A percentile compares a stretch with the other conserved stretches of the same genome.
phyloP scores from a whole-genome alignment of 2,113 vertebrate genomes.

The Montifringilla adamsi region DNA sequence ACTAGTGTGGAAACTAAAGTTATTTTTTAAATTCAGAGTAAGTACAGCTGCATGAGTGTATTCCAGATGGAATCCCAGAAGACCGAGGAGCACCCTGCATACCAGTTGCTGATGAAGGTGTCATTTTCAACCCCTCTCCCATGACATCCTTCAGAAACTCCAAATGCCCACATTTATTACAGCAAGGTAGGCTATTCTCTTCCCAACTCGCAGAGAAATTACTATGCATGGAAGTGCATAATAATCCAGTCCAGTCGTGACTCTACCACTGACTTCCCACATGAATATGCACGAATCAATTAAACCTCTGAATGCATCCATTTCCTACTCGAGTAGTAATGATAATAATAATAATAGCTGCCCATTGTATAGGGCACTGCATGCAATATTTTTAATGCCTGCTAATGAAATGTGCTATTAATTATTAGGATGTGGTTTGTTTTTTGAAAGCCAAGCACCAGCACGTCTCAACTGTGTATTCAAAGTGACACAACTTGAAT shows the following conservation, averaged over 20 bases:
- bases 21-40: neutral
- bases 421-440: slow-evolving; percentile 37
- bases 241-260: slow-evolving; percentile 57
- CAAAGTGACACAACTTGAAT: neutral
- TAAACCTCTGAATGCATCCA: slow-evolving; percentile 62
- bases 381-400: slow-evolving; percentile 46
- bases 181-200: neutral
- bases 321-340: slow-evolving; percentile 25
- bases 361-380: slow-evolving; percentile 41
- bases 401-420: slow-evolving; percentile 62
- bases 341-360: slow-evolving; percentile 61
- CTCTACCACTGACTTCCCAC: slow-evolving; percentile 51
- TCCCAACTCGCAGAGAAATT: neutral
- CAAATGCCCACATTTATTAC: neutral
- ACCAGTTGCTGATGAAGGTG: slow-evolving; percentile 7
- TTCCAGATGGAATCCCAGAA: neutral
- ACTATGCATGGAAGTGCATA: slow-evolving; percentile 48
- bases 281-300: slow-evolving; percentile 69
- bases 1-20: neutral
- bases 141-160: neutral
- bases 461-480: neutral
- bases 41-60: neutral
- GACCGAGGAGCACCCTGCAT: neutral
- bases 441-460: slow-evolving; percentile 23
- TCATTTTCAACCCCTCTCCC: slow-evolving; percentile 9